Percentiles rank a stretch among this genome's conserved stretches.
phyloP scores from a whole-genome alignment of 2,797 vertebrate species.

The Anguilla pacifica region DNA sequence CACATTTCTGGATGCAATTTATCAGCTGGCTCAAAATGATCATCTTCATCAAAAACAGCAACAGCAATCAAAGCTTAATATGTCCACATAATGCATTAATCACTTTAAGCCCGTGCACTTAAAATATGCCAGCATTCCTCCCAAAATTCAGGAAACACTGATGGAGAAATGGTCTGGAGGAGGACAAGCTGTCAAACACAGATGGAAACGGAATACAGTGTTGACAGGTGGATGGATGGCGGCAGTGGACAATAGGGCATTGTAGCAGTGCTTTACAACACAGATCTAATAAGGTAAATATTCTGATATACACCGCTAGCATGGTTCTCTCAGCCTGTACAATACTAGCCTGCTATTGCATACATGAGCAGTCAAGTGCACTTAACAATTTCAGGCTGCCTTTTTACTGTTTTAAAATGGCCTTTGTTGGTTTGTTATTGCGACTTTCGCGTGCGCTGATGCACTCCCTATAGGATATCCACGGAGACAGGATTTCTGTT shows the following conservation, averaged over 20 bases:
- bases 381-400: not conserved
- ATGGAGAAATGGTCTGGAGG: not conserved
- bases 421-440: not conserved
- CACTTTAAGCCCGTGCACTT: not conserved
- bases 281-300: not conserved
- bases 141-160: not conserved
- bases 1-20: not conserved
- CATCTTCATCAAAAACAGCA: not conserved
- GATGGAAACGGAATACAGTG: not conserved
- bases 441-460: not conserved
- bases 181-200: not conserved
- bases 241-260: not conserved
- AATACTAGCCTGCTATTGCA: not conserved
- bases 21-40: conserved; percentile 1
- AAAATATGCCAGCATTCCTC: not conserved
- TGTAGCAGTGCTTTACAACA: not conserved
- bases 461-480: not conserved
- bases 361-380: not conserved
- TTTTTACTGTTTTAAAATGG: not conserved
- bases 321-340: not conserved
- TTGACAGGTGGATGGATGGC: not conserved
- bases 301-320: not conserved
- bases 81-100: not conserved
- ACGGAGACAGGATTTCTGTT: not conserved
- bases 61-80: not conserved